phyloP scores from a whole-genome alignment of 2,888 invertebrate genomes.

The Doris montereyensis region DNA sequence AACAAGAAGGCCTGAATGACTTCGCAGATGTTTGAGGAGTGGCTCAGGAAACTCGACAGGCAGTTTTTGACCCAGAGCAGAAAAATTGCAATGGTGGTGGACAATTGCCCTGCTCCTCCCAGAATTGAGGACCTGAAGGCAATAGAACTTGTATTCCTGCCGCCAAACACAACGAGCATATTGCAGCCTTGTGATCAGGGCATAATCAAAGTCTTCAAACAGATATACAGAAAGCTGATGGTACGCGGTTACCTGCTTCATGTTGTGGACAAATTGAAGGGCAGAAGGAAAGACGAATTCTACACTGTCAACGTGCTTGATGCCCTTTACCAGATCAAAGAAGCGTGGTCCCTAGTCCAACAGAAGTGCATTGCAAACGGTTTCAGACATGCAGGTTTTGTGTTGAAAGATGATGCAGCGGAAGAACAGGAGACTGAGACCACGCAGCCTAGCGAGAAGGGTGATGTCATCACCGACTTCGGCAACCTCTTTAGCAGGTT shows the following conservation, averaged over 20 bases:
- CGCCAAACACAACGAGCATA: constrained; percentile 50
- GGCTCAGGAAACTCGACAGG: constrained; percentile 17
- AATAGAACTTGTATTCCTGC: constrained; percentile 49
- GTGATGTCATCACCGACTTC: neutral
- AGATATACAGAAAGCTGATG: constrained; percentile 29
- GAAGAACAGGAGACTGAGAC: neutral
- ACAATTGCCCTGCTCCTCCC: constrained; percentile 50
- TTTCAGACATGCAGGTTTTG: constrained; percentile 18
- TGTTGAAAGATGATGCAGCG: neutral
- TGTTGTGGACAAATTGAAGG: neutral
- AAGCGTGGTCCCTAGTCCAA: constrained; percentile 2
- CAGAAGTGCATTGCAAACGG: neutral
- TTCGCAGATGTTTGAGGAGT: constrained; percentile 12
- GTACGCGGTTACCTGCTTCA: constrained; percentile 8
- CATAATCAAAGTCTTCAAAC: constrained; percentile 49
- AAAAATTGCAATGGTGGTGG: constrained; percentile 44
- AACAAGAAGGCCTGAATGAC: constrained; percentile 22
- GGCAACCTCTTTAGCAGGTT: neutral
- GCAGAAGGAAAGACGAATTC: neutral
- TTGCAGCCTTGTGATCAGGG: constrained; percentile 53
- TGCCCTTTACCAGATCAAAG: neutral
- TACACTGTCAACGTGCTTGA: neutral
- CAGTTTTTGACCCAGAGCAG: constrained; percentile 24
- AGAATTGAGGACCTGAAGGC: constrained; percentile 37
- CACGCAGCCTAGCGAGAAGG: neutral